Evolutionary conservation across 2,113 vertebrate genomes (phyloP), one percentile per base, ranked within the genome.

Genomic region (Pan paniscus): DNA sequence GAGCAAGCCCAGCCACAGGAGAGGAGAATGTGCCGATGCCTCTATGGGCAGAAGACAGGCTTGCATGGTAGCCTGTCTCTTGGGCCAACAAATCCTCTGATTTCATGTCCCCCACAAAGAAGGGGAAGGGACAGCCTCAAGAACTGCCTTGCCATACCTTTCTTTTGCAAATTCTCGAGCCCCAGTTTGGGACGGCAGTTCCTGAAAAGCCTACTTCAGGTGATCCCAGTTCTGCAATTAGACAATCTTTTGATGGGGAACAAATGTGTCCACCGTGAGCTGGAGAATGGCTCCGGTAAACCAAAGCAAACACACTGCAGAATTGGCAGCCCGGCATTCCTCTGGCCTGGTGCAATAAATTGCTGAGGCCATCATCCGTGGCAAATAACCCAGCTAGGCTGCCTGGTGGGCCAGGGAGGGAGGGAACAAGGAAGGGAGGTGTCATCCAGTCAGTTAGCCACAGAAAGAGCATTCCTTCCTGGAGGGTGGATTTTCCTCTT

Each of bases 381-480:
- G 98, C 97, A 98, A 98, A 98, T 97, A 98, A 98, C 98, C 97
- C 70, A 97, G 94, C 96, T 78, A 8, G n/a, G 55, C 5, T 40
- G 96, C 98, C 98, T 98, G 96, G 97, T 93, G 59, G 96, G 92
- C 97, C 82, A 0, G 22, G 22, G 83, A 94, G 83, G 90, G 81
- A 97, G 50, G 89, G 75, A 92, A 30, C 4, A 8, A 7, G 43
- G 38, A 97, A 98, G 98, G 98, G 97, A 98, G 96, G 97, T 98
- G 98, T 98, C 98, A 99, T 96, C 86, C 98, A 98, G 97, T 98
- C 98, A 99, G 99, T 98, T 99, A 99, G 98, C 97, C 96, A 89
- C 1, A 89, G 98, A 98, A 98, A 98, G 98, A 98, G 97, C 97
- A 98, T 98, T 98, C 97, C 97, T 98, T 98, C 97, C 98, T 98